These are phyloP conservation scores for Laspeyria flexula DNA, from an alignment of 2,888 invertebrate species.

Conservation along the genomic window DNA sequence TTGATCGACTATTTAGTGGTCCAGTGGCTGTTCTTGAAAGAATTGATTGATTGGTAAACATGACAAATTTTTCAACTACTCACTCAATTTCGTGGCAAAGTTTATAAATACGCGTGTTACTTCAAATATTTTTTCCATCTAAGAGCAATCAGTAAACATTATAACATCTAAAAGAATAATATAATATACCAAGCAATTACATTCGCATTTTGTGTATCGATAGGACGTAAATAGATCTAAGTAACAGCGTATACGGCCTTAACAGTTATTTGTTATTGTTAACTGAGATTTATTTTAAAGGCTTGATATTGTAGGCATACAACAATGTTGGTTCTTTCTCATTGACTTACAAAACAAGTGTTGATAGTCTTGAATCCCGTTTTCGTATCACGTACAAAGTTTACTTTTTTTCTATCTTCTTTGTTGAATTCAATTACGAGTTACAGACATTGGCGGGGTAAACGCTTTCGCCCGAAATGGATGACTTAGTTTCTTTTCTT, in stretches of 20 bases:
- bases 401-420: slow-evolving; percentile 79
- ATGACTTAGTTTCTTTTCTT: slow-evolving; percentile 50
- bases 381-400: slow-evolving; percentile 76
- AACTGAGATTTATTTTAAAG: slow-evolving; percentile 39
- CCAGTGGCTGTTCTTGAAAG: too few species aligned
- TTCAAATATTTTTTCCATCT: too few species aligned
- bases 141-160: neutral
- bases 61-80: too few species aligned
- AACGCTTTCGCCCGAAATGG: slow-evolving; percentile 55
- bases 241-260: slow-evolving; percentile 24
- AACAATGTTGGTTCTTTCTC: slow-evolving; percentile 51
- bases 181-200: slow-evolving; percentile 17
- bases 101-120: too few species aligned
- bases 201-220: slow-evolving; percentile 21
- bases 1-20: too few species aligned
- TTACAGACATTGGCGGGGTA: slow-evolving; percentile 62
- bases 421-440: slow-evolving; percentile 78
- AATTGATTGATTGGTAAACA: too few species aligned
- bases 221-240: slow-evolving; percentile 30
- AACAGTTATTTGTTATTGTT: slow-evolving; percentile 39
- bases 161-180: neutral
- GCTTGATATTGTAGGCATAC: slow-evolving; percentile 34
- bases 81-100: too few species aligned
- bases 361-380: slow-evolving; percentile 64
- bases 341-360: slow-evolving; percentile 75